phyloP scores from a whole-genome alignment of 2,888 invertebrate genomes.

The Kryphioiulus occultus region DNA sequence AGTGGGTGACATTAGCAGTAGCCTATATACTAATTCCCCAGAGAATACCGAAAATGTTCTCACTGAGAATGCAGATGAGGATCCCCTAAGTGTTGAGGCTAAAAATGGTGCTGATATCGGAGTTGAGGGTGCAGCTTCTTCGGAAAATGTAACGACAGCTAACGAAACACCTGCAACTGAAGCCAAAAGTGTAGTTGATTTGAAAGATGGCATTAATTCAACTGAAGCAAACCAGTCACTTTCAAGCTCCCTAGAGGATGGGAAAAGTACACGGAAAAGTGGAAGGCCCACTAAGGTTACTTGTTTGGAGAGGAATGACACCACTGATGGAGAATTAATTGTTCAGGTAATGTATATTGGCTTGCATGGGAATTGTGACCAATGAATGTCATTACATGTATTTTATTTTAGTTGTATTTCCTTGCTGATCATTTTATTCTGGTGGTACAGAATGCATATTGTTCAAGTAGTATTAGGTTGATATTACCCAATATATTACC shows the following conservation, averaged over 20 bases:
- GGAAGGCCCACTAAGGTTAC: conserved; percentile 32
- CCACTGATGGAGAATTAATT: background rate
- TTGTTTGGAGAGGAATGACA: background rate
- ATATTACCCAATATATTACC: too few species aligned
- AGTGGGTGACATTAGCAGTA: background rate
- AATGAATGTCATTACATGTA: too few species aligned
- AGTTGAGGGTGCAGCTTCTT: background rate
- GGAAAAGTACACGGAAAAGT: conserved; percentile 2
- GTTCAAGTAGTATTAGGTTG: too few species aligned
- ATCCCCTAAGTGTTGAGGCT: background rate
- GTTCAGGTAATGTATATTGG: conserved; percentile 28
- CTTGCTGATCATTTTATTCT: too few species aligned
- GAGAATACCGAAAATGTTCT: background rate
- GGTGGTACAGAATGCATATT: too few species aligned
- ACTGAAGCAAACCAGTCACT: background rate
- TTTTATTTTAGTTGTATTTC: too few species aligned
- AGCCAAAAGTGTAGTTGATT: background rate
- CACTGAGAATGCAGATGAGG: background rate
- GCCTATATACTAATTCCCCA: background rate
- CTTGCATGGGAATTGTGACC: background rate
- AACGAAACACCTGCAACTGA: background rate
- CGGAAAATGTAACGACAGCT: background rate
- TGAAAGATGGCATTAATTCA: background rate
- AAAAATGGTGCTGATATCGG: background rate
- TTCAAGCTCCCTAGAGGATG: background rate